Evolutionary conservation across 2,888 invertebrate genomes (phyloP), one percentile per base, ranked within the genome.

Genomic region (Sycophila texana): DNA sequence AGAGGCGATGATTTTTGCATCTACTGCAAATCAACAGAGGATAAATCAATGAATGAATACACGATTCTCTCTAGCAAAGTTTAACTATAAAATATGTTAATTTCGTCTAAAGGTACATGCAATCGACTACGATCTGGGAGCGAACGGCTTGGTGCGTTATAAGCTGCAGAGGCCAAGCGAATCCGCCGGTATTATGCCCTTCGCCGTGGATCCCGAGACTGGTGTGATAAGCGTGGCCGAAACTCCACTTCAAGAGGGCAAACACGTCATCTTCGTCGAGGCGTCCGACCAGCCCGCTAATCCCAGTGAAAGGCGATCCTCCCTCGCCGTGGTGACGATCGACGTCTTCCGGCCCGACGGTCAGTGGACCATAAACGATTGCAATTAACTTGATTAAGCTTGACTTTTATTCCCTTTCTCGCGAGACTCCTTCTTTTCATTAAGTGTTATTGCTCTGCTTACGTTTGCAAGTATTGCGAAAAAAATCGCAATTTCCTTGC

Each of bases 321-420:
- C 96, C 0, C 90, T 97, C 81, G 96, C 96, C 7, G 96, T 97
- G n/a, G 95, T 96, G 7, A 95, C 96, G 20, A 93, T 96, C 79
- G 95, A 96, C 84, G 95, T 96, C 0, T 92, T 93, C 71, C 92
- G 93, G 75, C 89, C 92, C 22, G 91, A 90, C 20, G 86, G 88
- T 82, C 92, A 85, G 84, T 75, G 53, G 14, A 68, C 53, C 57
- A 12, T 63, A 16, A 18, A 3, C 4, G 13, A n/a, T 39, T n/a
- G n/a, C 39, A 63, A 63, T 63, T 12, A 63, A 39, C 61, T 16
- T 2, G 30, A n/a, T 39, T 14, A 55, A n/a, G 14, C 47, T 65
- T 22, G 55, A 12, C 47, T 53, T 53, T 30, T 49, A 22, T 26
- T 60, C 49, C 22, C n/a, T 26, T 26, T 22, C 0, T 61, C 22